Percentiles rank a stretch among this genome's conserved stretches.
Conservation (phyloP, 2,113 vertebrate species). For the Crotophaga sulcirostris region DNA sequence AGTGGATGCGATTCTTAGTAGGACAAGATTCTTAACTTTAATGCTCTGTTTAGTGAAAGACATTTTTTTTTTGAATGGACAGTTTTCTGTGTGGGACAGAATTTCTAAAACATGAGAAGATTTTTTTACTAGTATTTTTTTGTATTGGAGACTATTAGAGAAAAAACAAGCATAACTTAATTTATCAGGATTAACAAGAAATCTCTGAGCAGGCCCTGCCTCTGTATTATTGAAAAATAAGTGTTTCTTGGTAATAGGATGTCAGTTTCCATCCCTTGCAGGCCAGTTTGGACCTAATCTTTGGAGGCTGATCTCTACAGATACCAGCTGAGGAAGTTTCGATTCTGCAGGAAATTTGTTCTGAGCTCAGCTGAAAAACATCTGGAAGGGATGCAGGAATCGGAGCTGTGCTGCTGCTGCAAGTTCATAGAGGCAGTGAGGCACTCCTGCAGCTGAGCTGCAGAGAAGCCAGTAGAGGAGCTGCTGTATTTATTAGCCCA, state of each 20-base stretch:
- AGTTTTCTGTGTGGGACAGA: not conserved
- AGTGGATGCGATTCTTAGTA: not conserved
- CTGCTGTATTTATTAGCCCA: constrained; percentile 30
- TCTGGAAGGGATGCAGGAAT: constrained; percentile 35
- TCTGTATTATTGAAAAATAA: not conserved
- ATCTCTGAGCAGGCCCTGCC: not conserved
- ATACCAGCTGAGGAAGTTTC: constrained; percentile 32
- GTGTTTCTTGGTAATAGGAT: not conserved
- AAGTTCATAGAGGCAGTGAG: not conserved
- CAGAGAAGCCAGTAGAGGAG: not conserved
- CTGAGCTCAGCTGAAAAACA: constrained; percentile 33
- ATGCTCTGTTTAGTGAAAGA: not conserved
- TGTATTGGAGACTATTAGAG: not conserved
- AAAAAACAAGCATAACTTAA: not conserved
- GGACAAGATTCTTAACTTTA: not conserved
- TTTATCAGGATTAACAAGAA: not conserved
- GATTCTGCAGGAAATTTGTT: constrained; percentile 32
- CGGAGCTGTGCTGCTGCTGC: not conserved
- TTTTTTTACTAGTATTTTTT: not conserved
- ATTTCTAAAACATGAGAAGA: not conserved
- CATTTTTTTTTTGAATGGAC: not conserved
- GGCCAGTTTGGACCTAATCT: constrained; percentile 10
- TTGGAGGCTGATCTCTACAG: not conserved
- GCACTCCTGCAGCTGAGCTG: not conserved
- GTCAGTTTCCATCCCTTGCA: not conserved